These are phyloP conservation scores for Bolinopsis microptera DNA, from an alignment of 37 sponge, comb jelly and placozoan genomes.

Conservation along the genomic window DNA sequence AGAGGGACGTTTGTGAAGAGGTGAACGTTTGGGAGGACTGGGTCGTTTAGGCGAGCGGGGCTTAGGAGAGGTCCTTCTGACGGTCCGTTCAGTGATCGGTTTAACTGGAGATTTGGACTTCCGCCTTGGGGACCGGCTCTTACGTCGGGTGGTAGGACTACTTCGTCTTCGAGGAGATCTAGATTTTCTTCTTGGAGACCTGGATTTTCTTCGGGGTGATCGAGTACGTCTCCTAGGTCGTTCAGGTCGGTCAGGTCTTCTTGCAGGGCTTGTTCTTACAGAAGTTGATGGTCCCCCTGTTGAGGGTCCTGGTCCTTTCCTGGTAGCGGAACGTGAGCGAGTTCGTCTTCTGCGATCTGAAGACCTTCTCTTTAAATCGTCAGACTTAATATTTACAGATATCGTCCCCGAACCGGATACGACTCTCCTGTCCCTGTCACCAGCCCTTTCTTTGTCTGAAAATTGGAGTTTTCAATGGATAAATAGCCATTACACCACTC, in stretches of 20 bases:
- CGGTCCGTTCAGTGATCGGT: not conserved
- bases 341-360: constrained; percentile 1
- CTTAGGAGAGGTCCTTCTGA: not conserved
- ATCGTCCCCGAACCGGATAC: constrained; percentile 56
- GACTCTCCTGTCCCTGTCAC: constrained; percentile 4
- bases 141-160: not conserved
- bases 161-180: not conserved
- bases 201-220: not conserved
- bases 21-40: not conserved
- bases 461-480: no score
- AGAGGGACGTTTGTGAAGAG: not conserved
- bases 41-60: not conserved
- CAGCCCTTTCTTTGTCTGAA: constrained; percentile 7
- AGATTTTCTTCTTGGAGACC: not conserved
- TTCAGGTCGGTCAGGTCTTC: not conserved
- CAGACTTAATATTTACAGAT: constrained; percentile 58
- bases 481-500: no score
- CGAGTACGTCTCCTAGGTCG: not conserved
- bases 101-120: not conserved
- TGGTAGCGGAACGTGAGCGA: not conserved
- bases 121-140: constrained; percentile 14
- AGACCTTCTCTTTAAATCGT: not conserved
- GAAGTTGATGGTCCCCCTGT: not conserved
- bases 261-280: not conserved
- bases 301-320: not conserved